These are phyloP conservation scores for Phalacrocorax aristotelis DNA, from an alignment of 2,113 vertebrate genomes.

Conservation along the genomic window DNA sequence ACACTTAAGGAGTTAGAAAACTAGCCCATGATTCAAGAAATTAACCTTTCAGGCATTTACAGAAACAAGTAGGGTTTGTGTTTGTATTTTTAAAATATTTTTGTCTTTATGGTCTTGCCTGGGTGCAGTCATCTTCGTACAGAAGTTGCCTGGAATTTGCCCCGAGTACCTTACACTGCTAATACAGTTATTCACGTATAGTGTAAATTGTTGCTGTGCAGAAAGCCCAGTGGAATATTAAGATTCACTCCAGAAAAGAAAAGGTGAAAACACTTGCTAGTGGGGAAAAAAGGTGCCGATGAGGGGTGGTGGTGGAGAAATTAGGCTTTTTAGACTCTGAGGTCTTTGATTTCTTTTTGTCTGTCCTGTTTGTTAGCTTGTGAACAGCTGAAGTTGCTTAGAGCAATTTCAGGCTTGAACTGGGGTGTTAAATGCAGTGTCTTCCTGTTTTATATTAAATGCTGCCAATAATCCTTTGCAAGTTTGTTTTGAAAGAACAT, in stretches of 20 bases:
- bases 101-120: background rate
- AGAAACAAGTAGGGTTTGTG: background rate
- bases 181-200: background rate
- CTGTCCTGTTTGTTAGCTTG: background rate
- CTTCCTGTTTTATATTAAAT: background rate
- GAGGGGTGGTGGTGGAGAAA: background rate
- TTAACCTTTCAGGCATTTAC: background rate
- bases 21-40: background rate
- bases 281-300: too few relatives aligned
- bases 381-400: background rate
- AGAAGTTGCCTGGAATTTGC: background rate
- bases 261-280: background rate
- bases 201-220: background rate
- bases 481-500: slow-evolving; percentile 12
- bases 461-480: background rate
- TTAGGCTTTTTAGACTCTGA: background rate
- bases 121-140: background rate
- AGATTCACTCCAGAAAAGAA: background rate
- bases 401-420: background rate
- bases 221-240: background rate
- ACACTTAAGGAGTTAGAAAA: background rate
- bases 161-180: rapidly evolving
- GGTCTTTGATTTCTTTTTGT: background rate
- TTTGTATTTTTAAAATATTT: background rate
- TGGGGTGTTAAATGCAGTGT: background rate